Base-by-base conservation (phyloP, 2,888 invertebrate species). In the Agriopis leucophaearia region DNA sequence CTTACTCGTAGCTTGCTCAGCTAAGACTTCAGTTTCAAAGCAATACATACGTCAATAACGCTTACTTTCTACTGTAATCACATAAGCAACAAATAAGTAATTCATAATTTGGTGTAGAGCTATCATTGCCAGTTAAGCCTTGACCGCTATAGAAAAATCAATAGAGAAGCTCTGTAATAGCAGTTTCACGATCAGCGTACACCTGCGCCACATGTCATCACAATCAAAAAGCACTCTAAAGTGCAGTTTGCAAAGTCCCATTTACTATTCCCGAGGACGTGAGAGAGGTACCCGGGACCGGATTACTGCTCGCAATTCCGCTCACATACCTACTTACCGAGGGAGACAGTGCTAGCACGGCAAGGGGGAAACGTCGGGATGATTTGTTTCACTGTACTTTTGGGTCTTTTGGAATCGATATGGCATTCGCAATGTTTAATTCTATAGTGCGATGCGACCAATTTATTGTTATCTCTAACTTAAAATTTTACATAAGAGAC, bases 151-250 rank as follows among this genome's bases (percentile, higher is more conserved):
- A 66, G 72, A 72, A 81, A 82, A 82, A 78, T 82, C 81, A 81
- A 84, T 79, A 80, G 73, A 78, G 78, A 80, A 81, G 79, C 74
- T 81, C 68, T 69, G 77, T 77, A 83, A 84, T 82, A 82, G 78
- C 73, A 80, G 78, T 81, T 86, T 81, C 77, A 81, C 78, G 82
- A 83, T 80, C 78, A 78, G 70, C 73, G 78, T 81, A 78, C 86
- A 88, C 83, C 85, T 88, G 86, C 80, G 80, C 72, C 72, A 74
- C 71, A 75, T 66, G 65, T 69, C 73, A 71, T 72, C 75, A 79
- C 84, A 86, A 85, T 84, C 83, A 76, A 86, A 87, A 84, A 84
- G 74, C 80, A 83, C 75, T 85, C 83, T 79, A 86, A 85, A 84
- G 77, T 80, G 79, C 83, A 85, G 80, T 84, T 84, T 81, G 73